These are phyloP conservation scores for Blastomussa wellsi DNA, from an alignment of 92 coral and sea anemone genomes.

Conservation along the genomic window DNA sequence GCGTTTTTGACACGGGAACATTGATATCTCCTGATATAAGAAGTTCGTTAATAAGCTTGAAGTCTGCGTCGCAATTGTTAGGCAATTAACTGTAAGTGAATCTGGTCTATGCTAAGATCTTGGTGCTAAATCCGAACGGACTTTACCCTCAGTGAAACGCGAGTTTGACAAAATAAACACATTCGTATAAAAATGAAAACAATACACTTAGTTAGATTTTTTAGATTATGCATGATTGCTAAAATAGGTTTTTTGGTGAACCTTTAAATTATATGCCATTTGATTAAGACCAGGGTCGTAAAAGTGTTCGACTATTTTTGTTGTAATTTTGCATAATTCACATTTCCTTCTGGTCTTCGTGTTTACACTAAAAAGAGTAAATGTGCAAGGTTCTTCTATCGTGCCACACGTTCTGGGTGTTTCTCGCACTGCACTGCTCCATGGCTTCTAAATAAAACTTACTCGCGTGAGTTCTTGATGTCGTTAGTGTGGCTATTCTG, in stretches of 20 bases:
- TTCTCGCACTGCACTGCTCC: background rate
- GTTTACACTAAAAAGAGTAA: background rate
- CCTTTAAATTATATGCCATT: background rate
- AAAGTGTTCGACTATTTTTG: background rate
- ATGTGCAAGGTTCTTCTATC: background rate
- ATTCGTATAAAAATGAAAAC: background rate
- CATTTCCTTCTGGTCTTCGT: background rate
- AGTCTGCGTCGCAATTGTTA: background rate
- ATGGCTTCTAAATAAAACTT: background rate
- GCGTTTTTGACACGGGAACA: background rate
- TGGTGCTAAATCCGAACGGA: background rate
- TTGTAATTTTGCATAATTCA: background rate
- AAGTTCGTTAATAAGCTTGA: background rate
- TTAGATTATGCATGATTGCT: background rate
- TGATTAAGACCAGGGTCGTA: background rate
- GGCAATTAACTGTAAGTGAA: background rate
- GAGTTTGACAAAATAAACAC: background rate
- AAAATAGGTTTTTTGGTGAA: background rate
- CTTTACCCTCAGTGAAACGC: background rate
- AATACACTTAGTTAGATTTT: background rate
- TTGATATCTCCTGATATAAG: background rate
- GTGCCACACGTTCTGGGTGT: too few relatives aligned
- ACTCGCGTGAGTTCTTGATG: background rate
- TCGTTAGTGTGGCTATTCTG: background rate
- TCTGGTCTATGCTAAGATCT: background rate